Evolutionary conservation across 2,888 invertebrate species (phyloP).

Genomic region (Chaetogeoica ovagalla): DNA sequence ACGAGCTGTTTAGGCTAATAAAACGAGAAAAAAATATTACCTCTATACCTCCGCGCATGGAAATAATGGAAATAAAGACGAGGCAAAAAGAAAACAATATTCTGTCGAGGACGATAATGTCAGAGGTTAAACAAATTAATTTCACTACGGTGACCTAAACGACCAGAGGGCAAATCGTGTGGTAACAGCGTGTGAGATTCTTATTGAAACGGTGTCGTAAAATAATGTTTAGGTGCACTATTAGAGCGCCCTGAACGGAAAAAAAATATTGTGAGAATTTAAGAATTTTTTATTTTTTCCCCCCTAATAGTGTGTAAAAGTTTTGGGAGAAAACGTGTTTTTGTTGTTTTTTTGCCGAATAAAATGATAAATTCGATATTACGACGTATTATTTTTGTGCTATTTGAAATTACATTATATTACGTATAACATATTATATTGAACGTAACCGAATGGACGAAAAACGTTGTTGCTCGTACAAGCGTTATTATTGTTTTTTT

Average conservation of each 20-base stretch:
- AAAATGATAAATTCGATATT: too few relatives aligned
- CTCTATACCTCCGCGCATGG: not conserved
- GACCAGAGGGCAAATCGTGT: constrained; percentile 51
- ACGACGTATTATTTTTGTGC: too few relatives aligned
- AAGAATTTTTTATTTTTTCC: not conserved
- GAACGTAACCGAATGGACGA: too few relatives aligned
- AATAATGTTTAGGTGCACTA: not conserved
- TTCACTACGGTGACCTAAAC: constrained; percentile 44
- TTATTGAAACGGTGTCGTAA: constrained; percentile 41
- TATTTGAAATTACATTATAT: too few relatives aligned
- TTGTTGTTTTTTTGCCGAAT: too few relatives aligned
- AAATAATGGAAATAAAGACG: not conserved
- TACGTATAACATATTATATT: too few relatives aligned
- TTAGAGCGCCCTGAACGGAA: constrained; percentile 22
- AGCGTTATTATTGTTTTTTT: too few relatives aligned
- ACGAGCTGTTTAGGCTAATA: not conserved
- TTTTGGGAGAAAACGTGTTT: too few relatives aligned
- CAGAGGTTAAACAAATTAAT: constrained; percentile 52
- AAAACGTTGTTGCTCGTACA: too few relatives aligned
- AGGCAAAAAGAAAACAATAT: constrained; percentile 33
- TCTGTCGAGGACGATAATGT: not conserved
- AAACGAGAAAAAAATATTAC: not conserved
- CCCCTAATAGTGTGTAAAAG: not conserved
- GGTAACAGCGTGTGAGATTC: constrained; percentile 46
- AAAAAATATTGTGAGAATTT: constrained; percentile 12